Base-by-base conservation (phyloP, 2,888 invertebrate genomes). In the Cistogaster globosa region DNA sequence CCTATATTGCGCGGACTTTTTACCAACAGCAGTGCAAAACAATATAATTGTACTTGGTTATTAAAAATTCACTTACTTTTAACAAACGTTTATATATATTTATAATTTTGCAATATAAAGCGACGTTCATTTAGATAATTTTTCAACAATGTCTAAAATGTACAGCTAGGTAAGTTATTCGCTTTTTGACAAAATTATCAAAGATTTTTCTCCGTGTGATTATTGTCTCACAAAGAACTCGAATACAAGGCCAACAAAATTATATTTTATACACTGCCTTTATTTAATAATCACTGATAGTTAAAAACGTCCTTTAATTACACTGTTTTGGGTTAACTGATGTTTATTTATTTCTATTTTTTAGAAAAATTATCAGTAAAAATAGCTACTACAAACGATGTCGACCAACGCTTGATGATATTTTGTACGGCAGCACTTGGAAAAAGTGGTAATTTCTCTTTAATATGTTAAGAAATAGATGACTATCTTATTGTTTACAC, bases 351-450 rank as follows among this genome's bases (percentile, higher is more conserved):
- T 74, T 77, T 63, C 14, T 76, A 58, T 67, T 67, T 42, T 79
- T 69, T 68, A 74, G 51, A 1, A 81, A 86, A 74, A n/a, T 83
- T 75, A 67, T 68, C 42, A 58, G 67, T 72, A 81, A 68, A n/a
- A 78, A 84, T 79, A 67, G 68, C 81, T 22, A 83, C 76, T 71
- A 72, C 58, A 77, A 82, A 76, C 62, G 76, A 78, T 65, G 76
- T 80, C 86, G 81, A 87, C 86, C 86, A 88, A 88, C 88, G 88
- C 87, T 88, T 76, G 80, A 83, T 85, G 87, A 87, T 86, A 87
- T 87, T 87, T 88, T 85, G 63, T 85, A 85, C 77, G 81, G 84
- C 84, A 85, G 78, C 85, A 82, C 69, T 78, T 68, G 71, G 58
- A 78, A 65, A 86, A 86, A 83, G 71, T 84, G 78, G 72, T 82